These are phyloP conservation scores for Phenganax stokvisi DNA, from an alignment of 92 coral and sea anemone genomes.

Conservation along the genomic window DNA sequence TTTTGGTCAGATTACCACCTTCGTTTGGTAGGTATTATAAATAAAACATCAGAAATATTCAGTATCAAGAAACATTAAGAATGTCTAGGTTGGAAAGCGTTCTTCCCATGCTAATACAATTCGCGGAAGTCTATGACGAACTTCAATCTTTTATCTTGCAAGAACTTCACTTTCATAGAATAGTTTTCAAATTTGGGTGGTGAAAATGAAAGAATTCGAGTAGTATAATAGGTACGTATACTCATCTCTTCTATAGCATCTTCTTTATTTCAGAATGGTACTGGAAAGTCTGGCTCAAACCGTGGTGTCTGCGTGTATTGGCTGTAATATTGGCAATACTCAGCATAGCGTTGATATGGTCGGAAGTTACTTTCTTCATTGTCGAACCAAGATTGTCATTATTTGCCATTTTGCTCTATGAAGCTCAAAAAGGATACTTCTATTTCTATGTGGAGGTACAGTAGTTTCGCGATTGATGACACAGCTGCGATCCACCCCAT, in stretches of 20 bases:
- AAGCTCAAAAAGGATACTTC: constrained; percentile 70
- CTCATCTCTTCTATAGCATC: neutral
- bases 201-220: no score
- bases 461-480: neutral
- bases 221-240: no score
- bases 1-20: constrained; percentile 20
- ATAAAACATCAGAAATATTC: neutral
- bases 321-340: constrained; percentile 60
- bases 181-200: no score
- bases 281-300: constrained; percentile 86
- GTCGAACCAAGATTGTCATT: constrained; percentile 69
- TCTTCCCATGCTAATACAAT: no score
- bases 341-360: constrained; percentile 82
- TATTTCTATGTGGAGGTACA: constrained; percentile 92
- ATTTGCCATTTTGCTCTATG: constrained; percentile 66
- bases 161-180: no score
- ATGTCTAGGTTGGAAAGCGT: neutral
- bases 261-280: constrained; percentile 66
- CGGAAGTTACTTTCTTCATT: constrained; percentile 94
- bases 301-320: constrained; percentile 71
- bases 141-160: no score
- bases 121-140: no score
- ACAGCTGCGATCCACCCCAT: neutral
- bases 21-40: constrained; percentile 20
- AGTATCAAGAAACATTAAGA: neutral